Evolutionary conservation across 2,888 invertebrate genomes (phyloP), one percentile per base, ranked within the genome.

Genomic region (Agrotis exclamationis): DNA sequence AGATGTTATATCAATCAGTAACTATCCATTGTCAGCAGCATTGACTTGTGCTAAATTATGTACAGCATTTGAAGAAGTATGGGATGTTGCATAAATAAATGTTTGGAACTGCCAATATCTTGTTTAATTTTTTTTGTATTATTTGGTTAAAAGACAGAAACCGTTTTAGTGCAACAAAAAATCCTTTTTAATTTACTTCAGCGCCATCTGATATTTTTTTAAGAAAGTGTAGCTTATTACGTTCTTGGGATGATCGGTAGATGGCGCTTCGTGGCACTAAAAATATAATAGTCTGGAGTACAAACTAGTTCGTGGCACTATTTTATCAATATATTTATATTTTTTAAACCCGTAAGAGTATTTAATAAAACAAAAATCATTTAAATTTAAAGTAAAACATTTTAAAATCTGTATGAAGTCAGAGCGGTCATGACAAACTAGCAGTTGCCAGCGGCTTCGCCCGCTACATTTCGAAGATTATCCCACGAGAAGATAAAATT

Each of bases 21-120:
- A 98, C 91, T 99, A 99, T 95, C 99, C 99, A 4, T 95, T 99
- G 51, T 99, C 99, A 50, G 99, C 98, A 28, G 99, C 99, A 14
- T 96, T 99, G 70, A 98, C 99, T 0, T 99, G 99, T 95, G 98
- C 99, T 33, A 99, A 99, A 95, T 92, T 99, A 63, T 99, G 99
- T 95, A 97, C 97, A 60, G 99, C 98, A 4, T 99, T 99, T 96
- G 99, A 99, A 96, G 99, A 99, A 96, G 98, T 97, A 39, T 99
- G 99, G 99, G 97, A 96, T 79, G 96, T 99, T 84, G 94, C 97
- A 72, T 98, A 88, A 92, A 81, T 85, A 88, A 84, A 88, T 68
- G 57, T 18, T 28, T 63, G n/a, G 3, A 16, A 57, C 14, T 24
- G 22, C 5, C 4, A 20, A 16, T 14, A 47, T 44, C 7, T 24